phyloP scores from a whole-genome alignment of 37 sponge, comb jelly and placozoan species.

The Beroe ovata region DNA sequence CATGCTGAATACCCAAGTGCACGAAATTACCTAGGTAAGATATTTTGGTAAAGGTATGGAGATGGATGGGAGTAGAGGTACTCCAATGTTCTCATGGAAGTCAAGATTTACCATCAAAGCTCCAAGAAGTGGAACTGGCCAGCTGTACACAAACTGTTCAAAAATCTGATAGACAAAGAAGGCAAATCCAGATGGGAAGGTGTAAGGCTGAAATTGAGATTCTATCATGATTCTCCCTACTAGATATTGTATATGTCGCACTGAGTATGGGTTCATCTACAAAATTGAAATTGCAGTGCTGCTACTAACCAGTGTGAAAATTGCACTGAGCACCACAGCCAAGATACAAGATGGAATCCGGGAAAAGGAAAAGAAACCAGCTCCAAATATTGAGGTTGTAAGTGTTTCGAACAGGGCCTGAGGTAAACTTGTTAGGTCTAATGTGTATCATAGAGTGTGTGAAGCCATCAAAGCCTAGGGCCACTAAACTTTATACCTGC shows the following conservation, averaged over 20 bases:
- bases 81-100: background rate
- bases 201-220: constrained; percentile 5
- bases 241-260: no score
- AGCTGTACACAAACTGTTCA: constrained; percentile 25
- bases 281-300: no score
- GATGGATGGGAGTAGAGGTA: background rate
- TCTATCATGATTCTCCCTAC: no score
- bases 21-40: constrained; percentile 2
- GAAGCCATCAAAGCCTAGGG: no score
- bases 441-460: no score
- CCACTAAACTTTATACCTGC: constrained; percentile 50
- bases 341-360: constrained; percentile 38
- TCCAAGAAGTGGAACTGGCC: constrained; percentile 33
- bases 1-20: constrained; percentile 66
- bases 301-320: constrained; percentile 12
- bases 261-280: no score
- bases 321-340: background rate
- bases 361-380: constrained; percentile 51
- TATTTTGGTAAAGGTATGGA: no score
- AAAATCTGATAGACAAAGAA: constrained; percentile 65
- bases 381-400: constrained; percentile 30
- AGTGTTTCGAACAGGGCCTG: constrained; percentile 42
- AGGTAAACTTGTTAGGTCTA: no score
- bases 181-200: background rate
- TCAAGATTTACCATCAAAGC: constrained; percentile 39